Evolutionary conservation across 2,888 invertebrate genomes (phyloP), one percentile per base, ranked within the genome.

Genomic region (Bimastos eiseni): DNA sequence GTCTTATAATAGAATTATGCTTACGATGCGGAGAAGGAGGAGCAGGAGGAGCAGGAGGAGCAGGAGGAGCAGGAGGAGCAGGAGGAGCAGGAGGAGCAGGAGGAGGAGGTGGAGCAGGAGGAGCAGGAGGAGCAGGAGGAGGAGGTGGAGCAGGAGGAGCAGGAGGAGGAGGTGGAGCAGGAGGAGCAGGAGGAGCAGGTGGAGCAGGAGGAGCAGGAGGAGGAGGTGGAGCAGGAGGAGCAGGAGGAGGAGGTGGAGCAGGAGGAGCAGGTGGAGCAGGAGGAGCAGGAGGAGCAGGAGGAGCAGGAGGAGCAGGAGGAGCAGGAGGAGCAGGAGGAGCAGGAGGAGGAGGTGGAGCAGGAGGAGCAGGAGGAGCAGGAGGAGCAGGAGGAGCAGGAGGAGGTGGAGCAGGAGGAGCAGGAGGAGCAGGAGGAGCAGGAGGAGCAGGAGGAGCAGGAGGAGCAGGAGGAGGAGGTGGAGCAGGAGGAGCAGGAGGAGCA

Each of bases 311-410:
- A 88, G 38, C 55, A 88, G 89, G 88, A 86, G 90, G 89, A 83
- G 90, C n/a, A 86, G 90, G 44, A 91, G 70, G 84, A 89, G 88
- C 88, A 90, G 88, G 91, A 92, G 83, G 84, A 84, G 90, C 90
- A 83, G 55, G 55, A 83, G 90, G 90, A 90, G 49, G 84, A 89
- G 89, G 89, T 91, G 83, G 89, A 89, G 90, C 49, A 84, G 37
- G 88, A 91, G 91, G 55, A 83, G 83, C 21, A 91, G 89, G 33
- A 88, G 88, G 33, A 21, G 88, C 17, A 21, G 88, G 33, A 21
- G 88, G 17, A 21, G 88, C 19, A 21, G 88, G 33, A 21, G 88
- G 33, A 21, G 88, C 19, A 21, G 88, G 33, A 21, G 33, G 33
- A 88, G 88, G 33, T 15, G 88, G 36, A 8, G 88, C 6, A 89